Conservation (phyloP, 2,797 vertebrate genomes). For the Distichodus sexfasciatus region DNA sequence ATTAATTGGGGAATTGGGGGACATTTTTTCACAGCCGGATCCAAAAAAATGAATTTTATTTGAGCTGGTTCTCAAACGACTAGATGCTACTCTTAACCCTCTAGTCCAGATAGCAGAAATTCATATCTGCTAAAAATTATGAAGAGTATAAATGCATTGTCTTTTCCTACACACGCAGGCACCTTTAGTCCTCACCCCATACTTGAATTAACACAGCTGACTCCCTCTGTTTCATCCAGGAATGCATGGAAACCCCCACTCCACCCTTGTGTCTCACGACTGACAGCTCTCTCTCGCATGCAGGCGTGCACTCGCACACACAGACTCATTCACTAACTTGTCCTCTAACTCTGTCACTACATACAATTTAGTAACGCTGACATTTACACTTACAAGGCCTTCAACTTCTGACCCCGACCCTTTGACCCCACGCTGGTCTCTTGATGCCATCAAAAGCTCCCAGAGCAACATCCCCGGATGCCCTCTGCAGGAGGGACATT, state of each 20-base stretch:
- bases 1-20: no score
- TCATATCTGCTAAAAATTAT: no score
- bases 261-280: conserved; percentile 11
- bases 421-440: neutral
- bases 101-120: no score
- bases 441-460: neutral
- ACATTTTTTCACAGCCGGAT: no score
- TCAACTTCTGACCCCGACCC: neutral
- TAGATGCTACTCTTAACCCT: no score
- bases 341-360: conserved; percentile 2
- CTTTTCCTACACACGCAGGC: conserved; percentile 20
- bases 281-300: conserved; percentile 22
- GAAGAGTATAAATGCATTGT: no score
- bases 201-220: conserved; percentile 32
- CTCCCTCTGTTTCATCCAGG: conserved; percentile 30
- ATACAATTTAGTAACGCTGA: conserved; percentile 4
- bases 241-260: conserved; percentile 40
- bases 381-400: neutral
- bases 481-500: neutral
- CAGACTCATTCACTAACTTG: neutral
- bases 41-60: no score
- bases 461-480: neutral
- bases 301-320: neutral
- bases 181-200: neutral
- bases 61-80: no score